Conservation (phyloP, 2,113 vertebrate species). For the Stegostoma tigrinum region DNA sequence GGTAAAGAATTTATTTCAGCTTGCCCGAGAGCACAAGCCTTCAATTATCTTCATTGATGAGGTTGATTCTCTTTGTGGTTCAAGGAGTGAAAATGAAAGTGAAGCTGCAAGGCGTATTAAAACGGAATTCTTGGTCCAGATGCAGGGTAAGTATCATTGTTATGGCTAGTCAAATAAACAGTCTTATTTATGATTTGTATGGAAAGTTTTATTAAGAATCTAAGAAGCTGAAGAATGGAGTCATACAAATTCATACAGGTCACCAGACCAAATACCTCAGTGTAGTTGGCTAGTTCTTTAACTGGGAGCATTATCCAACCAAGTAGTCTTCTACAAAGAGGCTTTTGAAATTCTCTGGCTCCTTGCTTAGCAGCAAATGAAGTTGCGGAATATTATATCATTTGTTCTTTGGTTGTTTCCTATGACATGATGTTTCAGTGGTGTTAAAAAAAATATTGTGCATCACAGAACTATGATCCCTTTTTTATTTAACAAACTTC, state of each 20-base stretch:
- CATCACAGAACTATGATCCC: not conserved
- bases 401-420: not conserved
- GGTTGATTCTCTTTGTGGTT: constrained; percentile 91
- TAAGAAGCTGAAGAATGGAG: not conserved
- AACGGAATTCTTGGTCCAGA: constrained; percentile 94
- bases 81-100: constrained; percentile 93
- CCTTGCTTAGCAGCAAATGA: not conserved
- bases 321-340: not conserved
- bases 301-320: not conserved
- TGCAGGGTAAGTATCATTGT: constrained; percentile 71
- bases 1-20: constrained; percentile 89
- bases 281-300: not conserved
- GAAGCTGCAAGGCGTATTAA: constrained; percentile 93
- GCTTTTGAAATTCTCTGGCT: not conserved
- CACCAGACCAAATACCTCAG: not conserved
- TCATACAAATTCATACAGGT: not conserved
- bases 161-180: not conserved
- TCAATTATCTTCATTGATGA: constrained; percentile 98
- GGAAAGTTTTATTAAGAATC: not conserved
- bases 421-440: not conserved
- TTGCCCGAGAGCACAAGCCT: constrained; percentile 89
- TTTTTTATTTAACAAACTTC: not conserved
- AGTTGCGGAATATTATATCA: not conserved
- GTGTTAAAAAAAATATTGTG: not conserved
- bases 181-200: not conserved